phyloP scores from a whole-genome alignment of 2,888 invertebrate species.

The Drosophila falleni region DNA sequence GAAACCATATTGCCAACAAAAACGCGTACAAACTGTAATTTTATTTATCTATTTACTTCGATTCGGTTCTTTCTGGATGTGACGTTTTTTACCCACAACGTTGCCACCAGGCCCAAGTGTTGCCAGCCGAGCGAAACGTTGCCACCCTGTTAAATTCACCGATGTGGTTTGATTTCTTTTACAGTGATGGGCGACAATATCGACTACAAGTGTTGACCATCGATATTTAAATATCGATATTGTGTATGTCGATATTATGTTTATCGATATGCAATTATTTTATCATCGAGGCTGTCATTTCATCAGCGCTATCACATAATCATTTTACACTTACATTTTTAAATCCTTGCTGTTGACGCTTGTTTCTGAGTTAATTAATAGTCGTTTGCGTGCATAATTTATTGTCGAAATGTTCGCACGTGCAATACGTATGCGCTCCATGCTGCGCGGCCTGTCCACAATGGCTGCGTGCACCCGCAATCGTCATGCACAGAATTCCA shows the following conservation, averaged over 20 bases:
- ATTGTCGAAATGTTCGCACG: constrained; percentile 58
- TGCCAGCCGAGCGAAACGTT: no score
- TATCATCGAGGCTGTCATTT: constrained; percentile 59
- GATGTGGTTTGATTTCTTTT: no score
- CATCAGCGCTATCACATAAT: constrained; percentile 74
- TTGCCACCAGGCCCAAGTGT: no score
- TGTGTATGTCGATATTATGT: constrained; percentile 15
- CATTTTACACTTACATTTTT: constrained; percentile 51
- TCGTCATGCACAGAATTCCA: constrained; percentile 42
- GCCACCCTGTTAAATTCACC: no score
- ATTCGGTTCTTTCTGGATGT: constrained; percentile 28
- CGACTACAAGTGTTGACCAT: no score
- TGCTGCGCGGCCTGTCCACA: constrained; percentile 61
- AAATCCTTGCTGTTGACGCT: constrained; percentile 24
- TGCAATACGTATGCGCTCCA: constrained; percentile 57
- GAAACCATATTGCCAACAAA: constrained; percentile 70
- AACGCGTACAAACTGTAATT: constrained; percentile 12
- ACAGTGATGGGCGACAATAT: no score
- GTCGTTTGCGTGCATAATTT: constrained; percentile 16
- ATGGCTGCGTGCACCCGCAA: constrained; percentile 42
- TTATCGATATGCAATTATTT: constrained; percentile 26
- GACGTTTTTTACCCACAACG: constrained; percentile 7
- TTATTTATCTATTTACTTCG: constrained; percentile 54
- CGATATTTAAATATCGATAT: constrained; percentile 24
- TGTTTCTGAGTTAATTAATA: constrained; percentile 45